Conservation (phyloP, 2,113 vertebrate genomes). For the Oplegnathus fasciatus region DNA sequence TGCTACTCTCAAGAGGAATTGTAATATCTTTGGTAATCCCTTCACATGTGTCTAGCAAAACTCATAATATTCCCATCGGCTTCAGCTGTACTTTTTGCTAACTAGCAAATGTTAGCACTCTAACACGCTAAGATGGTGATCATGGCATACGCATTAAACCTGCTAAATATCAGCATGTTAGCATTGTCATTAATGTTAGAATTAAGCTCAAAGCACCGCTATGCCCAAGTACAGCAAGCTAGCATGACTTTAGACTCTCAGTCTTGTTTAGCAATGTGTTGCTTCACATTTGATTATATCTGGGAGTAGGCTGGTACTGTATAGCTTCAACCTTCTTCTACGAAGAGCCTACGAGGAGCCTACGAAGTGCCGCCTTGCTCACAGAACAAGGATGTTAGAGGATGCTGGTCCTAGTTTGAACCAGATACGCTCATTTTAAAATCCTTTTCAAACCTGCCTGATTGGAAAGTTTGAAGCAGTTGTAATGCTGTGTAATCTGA, state of each 20-base stretch:
- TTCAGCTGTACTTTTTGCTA: neutral
- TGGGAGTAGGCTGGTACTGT: neutral
- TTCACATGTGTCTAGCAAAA: neutral
- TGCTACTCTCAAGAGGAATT: neutral
- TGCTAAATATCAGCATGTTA: neutral
- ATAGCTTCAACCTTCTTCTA: neutral
- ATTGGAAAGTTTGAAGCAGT: constrained; percentile 16
- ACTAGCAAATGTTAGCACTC: neutral
- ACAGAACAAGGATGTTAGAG: constrained; percentile 4
- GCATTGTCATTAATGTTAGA: neutral
- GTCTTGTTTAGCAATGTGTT: neutral
- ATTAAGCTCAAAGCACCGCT: neutral
- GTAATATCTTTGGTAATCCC: neutral
- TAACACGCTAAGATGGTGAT: neutral
- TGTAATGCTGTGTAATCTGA: constrained; percentile 43
- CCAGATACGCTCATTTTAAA: neutral
- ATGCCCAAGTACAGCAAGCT: no score
- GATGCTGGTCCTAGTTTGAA: neutral
- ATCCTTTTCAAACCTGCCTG: constrained; percentile 15
- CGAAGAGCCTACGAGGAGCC: neutral
- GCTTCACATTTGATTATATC: neutral
- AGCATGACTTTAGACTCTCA: neutral
- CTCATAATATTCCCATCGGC: neutral
- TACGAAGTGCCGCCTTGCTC: neutral
- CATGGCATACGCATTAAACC: neutral